phyloP scores from a whole-genome alignment of 2,888 invertebrate species.

The Tachina lurida region DNA sequence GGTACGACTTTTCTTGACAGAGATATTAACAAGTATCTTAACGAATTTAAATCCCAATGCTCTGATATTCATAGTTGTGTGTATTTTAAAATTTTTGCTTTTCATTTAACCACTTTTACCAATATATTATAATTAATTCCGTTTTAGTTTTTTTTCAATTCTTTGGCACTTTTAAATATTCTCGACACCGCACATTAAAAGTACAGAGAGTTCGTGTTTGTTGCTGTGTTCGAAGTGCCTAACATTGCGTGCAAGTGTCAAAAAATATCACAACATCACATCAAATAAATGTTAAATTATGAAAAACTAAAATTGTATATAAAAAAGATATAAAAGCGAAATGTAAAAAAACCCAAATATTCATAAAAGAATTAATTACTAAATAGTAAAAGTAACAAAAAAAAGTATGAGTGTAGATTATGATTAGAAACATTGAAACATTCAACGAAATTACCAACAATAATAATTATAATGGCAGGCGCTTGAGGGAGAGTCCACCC shows the following conservation, averaged over 20 bases:
- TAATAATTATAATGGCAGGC: constrained; percentile 43
- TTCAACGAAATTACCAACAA: constrained; percentile 40
- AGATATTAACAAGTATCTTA: constrained; percentile 4
- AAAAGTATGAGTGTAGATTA: constrained; percentile 46
- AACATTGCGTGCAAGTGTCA: constrained; percentile 82
- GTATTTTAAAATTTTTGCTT: background rate
- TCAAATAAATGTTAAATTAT: constrained; percentile 81
- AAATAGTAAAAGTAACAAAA: constrained; percentile 51
- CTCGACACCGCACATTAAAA: constrained; percentile 36
- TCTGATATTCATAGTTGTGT: constrained; percentile 23
- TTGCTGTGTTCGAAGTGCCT: constrained; percentile 59
- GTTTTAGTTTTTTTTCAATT: constrained; percentile 73
- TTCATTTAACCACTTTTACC: constrained; percentile 53
- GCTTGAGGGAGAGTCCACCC: constrained; percentile 63
- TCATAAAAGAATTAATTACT: constrained; percentile 50
- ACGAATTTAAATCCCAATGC: constrained; percentile 22
- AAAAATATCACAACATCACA: constrained; percentile 83
- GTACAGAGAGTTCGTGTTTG: constrained; percentile 73
- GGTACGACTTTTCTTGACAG: constrained; percentile 11
- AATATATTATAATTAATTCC: constrained; percentile 81
- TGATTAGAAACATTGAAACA: constrained; percentile 60
- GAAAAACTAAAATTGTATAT: constrained; percentile 29
- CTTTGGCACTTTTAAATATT: constrained; percentile 56
- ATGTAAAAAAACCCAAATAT: constrained; percentile 19
- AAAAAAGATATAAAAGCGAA: constrained; percentile 12